Evolutionary conservation across 2,797 vertebrate species (phyloP).

Genomic region (Sebastes elongatus): DNA sequence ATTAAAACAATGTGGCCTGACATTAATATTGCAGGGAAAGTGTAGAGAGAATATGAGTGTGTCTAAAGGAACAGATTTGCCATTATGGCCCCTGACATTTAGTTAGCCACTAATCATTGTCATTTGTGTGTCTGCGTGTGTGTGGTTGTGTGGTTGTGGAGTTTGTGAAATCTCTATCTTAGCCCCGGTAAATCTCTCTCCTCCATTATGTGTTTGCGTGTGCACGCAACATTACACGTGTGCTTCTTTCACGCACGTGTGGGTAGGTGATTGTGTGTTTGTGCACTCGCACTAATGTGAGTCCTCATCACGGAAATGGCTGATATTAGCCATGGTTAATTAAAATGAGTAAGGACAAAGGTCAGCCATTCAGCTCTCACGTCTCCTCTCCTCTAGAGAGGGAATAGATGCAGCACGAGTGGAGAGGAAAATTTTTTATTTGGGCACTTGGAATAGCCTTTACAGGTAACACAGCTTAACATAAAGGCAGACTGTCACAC

Average conservation of each 20-base stretch:
- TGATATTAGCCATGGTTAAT: conserved; percentile 77
- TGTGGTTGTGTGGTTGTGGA: neutral
- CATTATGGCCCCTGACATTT: conserved; percentile 74
- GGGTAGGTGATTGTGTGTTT: conserved; percentile 25
- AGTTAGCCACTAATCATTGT: conserved; percentile 70
- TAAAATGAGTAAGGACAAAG: conserved; percentile 78
- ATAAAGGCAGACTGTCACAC: neutral
- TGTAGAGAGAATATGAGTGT: conserved; percentile 53
- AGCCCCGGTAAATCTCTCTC: conserved; percentile 9
- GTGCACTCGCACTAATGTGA: conserved; percentile 40
- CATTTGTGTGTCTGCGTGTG: conserved; percentile 33
- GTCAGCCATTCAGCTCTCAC: conserved; percentile 67
- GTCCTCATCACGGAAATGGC: conserved; percentile 68
- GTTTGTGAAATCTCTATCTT: conserved; percentile 24
- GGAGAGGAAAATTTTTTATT: conserved; percentile 39
- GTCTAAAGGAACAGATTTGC: conserved; percentile 70
- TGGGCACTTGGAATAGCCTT: neutral
- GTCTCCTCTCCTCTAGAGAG: conserved; percentile 60
- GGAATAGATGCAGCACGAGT: conserved; percentile 40
- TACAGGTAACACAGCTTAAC: conserved; percentile 13
- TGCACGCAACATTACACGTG: neutral
- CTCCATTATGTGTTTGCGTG: conserved; percentile 30
- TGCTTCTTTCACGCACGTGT: neutral
- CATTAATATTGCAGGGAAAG: conserved; percentile 36
- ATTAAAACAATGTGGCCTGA: conserved; percentile 41